These are phyloP conservation scores for Calliphora vomitoria DNA, from an alignment of 2,888 invertebrate species.

Conservation along the genomic window DNA sequence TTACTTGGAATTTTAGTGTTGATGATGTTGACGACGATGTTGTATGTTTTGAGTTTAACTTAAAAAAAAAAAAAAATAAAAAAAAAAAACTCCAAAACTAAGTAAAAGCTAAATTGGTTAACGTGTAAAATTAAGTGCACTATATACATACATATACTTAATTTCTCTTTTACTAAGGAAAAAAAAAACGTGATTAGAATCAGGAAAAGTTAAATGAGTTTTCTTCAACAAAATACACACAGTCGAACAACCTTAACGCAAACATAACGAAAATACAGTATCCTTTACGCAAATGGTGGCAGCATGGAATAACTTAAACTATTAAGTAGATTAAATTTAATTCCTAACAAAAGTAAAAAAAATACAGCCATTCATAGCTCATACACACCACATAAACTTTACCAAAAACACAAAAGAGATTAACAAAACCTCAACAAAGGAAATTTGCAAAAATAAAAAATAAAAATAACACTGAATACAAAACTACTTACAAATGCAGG, in stretches of 20 bases:
- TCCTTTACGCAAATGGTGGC: neutral
- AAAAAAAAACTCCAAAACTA: neutral
- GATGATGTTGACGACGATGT: conserved; percentile 3
- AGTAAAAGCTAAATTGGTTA: conserved; percentile 35
- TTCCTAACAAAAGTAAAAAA: neutral
- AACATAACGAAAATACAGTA: neutral
- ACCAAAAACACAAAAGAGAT: neutral
- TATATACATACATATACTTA: conserved; percentile 2
- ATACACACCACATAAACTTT: neutral
- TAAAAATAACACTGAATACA: neutral
- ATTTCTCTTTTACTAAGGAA: conserved; percentile 40
- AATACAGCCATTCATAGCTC: neutral
- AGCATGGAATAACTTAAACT: conserved; percentile 34
- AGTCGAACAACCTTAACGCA: neutral
- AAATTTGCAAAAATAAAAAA: neutral
- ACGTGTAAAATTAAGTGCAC: conserved; percentile 64
- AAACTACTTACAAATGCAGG: conserved; percentile 91
- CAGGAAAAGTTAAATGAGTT: conserved; percentile 28
- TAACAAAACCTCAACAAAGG: conserved; percentile 11
- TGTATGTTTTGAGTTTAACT: conserved; percentile 23
- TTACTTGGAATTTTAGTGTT: neutral
- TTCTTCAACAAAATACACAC: neutral
- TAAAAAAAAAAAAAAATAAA: neutral
- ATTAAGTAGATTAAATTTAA: conserved; percentile 57
- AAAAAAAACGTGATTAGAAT: conserved; percentile 63